Evolutionary conservation across 2,888 invertebrate species (phyloP), one percentile per base, ranked within the genome.

Genomic region (Lithosia quadra): DNA sequence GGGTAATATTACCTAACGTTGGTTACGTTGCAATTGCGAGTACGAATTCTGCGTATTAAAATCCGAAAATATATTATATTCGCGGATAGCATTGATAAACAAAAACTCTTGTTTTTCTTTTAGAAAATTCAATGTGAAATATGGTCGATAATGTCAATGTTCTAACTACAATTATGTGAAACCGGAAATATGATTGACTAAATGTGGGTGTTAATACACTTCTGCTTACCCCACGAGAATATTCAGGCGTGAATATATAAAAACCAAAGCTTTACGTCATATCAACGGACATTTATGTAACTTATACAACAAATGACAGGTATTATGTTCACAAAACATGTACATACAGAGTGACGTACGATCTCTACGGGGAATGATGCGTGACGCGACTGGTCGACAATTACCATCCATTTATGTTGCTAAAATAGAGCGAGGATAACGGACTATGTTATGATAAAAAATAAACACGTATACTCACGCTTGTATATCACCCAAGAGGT

Each of bases 311-410:
- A 49, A 7, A n/a, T n/a, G 7, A 49, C n/a, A n/a, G 49, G 49
- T 43, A 43, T n/a, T 49, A n/a, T n/a, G 43, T 43, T 43, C 43
- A 43, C 18, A 43, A 43, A 43, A 43, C 43, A 43, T 43, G 4
- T 8, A 49, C 49, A n/a, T 49, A 49, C 18, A 18, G 8, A n/a
- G 18, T 49, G 49, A 49, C 49, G 49, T 49, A 49, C 49, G n/a
- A 49, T 49, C 49, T 49, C 49, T 49, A n/a, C n/a, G n/a, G 49
- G 49, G 49, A 49, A 49, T 49, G 49, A 49, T 49, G 49, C 49
- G 49, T 49, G 49, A 18, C 36, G 36, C 13, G 36, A n/a, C 49
- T 8, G 8, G 8, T 49, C 0, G n/a, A 49, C 18, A 18, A n/a
- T 49, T n/a, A 49, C 8, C 49, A 49, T 49, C 2, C 49, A n/a